Evolutionary conservation across 2,888 invertebrate genomes (phyloP).

Genomic region (Octodonta nipae): DNA sequence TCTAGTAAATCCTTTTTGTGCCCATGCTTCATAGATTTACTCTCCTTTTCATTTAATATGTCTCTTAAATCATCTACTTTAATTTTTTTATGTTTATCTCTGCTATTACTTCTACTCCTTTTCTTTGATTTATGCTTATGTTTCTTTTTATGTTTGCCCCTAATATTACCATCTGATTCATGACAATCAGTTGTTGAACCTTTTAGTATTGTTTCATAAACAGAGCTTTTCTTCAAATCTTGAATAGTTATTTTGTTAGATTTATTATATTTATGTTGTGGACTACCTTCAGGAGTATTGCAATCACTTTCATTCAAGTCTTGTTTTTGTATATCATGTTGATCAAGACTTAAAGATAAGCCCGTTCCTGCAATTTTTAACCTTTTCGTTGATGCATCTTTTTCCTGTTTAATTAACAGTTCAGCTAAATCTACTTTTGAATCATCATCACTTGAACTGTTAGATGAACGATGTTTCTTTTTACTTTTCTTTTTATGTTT

Average conservation of each 20-base stretch:
- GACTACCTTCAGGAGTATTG: not conserved
- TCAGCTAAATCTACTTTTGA: slow-evolving; percentile 28
- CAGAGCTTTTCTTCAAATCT: slow-evolving; percentile 52
- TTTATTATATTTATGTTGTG: no score
- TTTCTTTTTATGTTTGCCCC: slow-evolving; percentile 15
- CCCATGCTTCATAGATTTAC: slow-evolving; percentile 6
- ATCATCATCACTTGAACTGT: slow-evolving; percentile 22
- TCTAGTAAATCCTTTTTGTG: no score
- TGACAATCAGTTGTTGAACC: slow-evolving; percentile 37
- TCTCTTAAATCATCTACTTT: slow-evolving; percentile 8
- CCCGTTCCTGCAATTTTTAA: slow-evolving; percentile 28
- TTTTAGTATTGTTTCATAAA: slow-evolving; percentile 51
- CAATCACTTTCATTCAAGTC: slow-evolving; percentile 8
- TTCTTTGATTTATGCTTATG: slow-evolving; percentile 19
- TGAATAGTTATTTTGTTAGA: slow-evolving; percentile 55
- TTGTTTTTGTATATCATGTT: slow-evolving; percentile 13
- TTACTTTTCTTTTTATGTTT: slow-evolving; percentile 39
- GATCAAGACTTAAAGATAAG: slow-evolving; percentile 14
- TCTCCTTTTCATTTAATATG: slow-evolving; percentile 11
- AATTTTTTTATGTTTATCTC: slow-evolving; percentile 6
- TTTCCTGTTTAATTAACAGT: slow-evolving; percentile 30
- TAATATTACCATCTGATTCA: slow-evolving; percentile 14
- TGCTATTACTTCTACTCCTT: slow-evolving; percentile 13
- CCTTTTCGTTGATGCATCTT: slow-evolving; percentile 24
- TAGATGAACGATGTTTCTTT: slow-evolving; percentile 21